A percentile compares a stretch with the other conserved stretches of the same genome.
Evolutionary conservation across 2,113 vertebrate genomes (phyloP).

Genomic region (Oxygymnocypris stewartii): DNA sequence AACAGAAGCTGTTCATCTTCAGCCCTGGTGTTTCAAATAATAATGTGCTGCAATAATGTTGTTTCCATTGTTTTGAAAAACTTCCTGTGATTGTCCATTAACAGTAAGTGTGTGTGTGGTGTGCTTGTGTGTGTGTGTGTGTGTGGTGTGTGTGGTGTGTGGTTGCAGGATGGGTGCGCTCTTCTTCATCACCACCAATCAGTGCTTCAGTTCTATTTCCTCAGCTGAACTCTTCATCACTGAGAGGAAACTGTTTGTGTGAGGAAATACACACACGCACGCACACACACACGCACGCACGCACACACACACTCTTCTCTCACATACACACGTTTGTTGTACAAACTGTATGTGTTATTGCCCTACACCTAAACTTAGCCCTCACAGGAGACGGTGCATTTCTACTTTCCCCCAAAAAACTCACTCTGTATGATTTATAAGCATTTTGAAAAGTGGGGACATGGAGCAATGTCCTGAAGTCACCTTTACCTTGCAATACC

Average conservation of each 20-base stretch:
- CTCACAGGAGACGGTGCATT: too few relatives aligned
- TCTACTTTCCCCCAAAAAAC: too few relatives aligned
- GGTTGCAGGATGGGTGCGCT: slow-evolving; percentile 82
- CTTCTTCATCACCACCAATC: slow-evolving; percentile 90
- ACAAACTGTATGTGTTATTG: too few relatives aligned
- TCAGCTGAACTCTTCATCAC: slow-evolving; percentile 88
- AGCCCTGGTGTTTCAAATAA: background rate
- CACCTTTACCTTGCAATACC: too few relatives aligned
- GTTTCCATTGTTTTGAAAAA: background rate
- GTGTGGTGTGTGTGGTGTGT: slow-evolving; percentile 1
- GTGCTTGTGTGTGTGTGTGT: slow-evolving; percentile 24
- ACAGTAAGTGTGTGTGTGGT: background rate
- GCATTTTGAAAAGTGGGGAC: too few relatives aligned
- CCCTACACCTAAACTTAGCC: too few relatives aligned
- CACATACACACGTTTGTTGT: too few relatives aligned
- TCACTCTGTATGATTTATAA: too few relatives aligned
- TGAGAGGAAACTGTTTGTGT: slow-evolving; percentile 93
- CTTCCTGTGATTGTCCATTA: too few relatives aligned
- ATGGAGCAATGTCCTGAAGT: too few relatives aligned
- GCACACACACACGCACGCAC: background rate
- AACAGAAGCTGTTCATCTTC: background rate
- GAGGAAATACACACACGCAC: slow-evolving; percentile 63
- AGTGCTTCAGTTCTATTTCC: slow-evolving; percentile 87
- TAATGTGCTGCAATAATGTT: background rate
- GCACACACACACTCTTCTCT: too few relatives aligned